phyloP scores from a whole-genome alignment of 2,113 vertebrate species.

The Otus sunia region DNA sequence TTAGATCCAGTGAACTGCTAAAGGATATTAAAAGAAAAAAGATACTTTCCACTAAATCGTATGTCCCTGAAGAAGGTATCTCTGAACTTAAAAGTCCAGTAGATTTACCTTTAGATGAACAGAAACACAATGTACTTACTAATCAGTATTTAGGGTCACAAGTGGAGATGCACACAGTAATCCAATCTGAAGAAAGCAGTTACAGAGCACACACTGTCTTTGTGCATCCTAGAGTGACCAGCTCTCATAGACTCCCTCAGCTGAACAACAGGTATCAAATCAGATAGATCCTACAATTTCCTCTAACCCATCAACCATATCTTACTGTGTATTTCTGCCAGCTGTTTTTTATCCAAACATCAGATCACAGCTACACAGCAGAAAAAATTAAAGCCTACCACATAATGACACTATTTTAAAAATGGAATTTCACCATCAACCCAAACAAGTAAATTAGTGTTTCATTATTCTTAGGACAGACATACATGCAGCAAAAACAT shows the following conservation, averaged over 20 bases:
- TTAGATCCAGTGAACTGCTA: background rate
- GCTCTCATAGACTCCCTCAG: background rate
- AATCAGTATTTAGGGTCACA: background rate
- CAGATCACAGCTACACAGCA: background rate
- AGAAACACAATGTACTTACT: background rate
- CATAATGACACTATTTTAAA: background rate
- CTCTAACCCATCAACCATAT: background rate
- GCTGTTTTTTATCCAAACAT: background rate
- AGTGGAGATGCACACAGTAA: background rate
- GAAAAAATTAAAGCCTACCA: background rate
- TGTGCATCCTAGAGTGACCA: background rate
- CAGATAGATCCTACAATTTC: background rate
- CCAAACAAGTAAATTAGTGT: background rate
- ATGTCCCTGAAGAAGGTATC: background rate
- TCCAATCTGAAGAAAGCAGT: background rate
- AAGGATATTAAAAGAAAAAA: background rate
- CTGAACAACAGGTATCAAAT: background rate
- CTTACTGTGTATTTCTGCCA: background rate
- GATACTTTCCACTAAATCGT: background rate
- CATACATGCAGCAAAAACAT: background rate
- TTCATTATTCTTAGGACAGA: background rate
- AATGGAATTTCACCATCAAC: background rate
- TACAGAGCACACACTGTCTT: background rate
- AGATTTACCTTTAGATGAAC: background rate
- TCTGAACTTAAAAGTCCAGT: background rate